phyloP scores from a whole-genome alignment of 2,113 vertebrate species.

The Leptocoma aspasia region DNA sequence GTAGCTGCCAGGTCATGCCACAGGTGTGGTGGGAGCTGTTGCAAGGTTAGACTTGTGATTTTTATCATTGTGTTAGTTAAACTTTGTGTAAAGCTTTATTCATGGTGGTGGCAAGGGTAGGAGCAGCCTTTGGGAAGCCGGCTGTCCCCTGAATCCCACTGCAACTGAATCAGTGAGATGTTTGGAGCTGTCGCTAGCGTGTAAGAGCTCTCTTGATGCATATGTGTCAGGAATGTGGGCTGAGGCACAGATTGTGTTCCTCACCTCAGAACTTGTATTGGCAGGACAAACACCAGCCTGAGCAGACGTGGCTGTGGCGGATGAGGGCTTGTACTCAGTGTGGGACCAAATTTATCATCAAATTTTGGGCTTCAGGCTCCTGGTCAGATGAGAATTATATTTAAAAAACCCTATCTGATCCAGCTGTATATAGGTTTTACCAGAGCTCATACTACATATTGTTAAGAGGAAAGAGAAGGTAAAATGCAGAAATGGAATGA shows the following conservation, averaged over 20 bases:
- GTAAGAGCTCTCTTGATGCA: not conserved
- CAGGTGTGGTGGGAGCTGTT: not conserved
- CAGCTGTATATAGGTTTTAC: not conserved
- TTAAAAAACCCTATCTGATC: not conserved
- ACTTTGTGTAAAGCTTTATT: not conserved
- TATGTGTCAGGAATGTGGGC: conserved; percentile 2
- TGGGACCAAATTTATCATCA: not conserved
- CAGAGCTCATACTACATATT: not conserved
- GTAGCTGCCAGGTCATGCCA: not conserved
- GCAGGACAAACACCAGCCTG: conserved; percentile 48
- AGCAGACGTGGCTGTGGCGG: not conserved
- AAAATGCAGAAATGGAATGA: not conserved
- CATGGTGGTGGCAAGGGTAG: not conserved
- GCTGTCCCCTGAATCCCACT: not conserved
- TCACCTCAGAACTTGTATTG: conserved; percentile 17
- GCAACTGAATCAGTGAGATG: not conserved
- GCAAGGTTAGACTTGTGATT: not conserved
- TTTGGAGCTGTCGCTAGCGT: not conserved
- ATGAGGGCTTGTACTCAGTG: not conserved
- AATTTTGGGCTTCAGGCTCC: not conserved
- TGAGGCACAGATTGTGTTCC: conserved; percentile 42
- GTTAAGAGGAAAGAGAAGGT: not conserved
- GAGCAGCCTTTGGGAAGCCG: rapidly evolving
- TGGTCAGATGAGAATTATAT: not conserved
- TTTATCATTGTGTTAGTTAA: not conserved